These are phyloP conservation scores for Conistra vaccinii DNA, from an alignment of 2,888 invertebrate genomes.

Conservation along the genomic window DNA sequence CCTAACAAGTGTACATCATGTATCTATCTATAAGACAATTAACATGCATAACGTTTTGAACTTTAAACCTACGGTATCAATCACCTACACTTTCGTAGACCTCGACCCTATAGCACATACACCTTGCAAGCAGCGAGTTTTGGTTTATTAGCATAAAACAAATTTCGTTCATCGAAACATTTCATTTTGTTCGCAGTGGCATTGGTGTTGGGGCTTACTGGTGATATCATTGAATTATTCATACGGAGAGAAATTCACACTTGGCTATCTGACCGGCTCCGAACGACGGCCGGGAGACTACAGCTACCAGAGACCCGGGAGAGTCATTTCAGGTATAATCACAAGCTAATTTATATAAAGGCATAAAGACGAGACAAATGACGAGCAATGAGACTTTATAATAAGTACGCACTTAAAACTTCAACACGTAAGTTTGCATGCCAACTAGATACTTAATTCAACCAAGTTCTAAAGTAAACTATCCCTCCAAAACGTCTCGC, in stretches of 20 bases:
- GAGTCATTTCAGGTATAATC: conserved; percentile 89
- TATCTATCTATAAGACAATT: background rate
- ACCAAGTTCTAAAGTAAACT: conserved; percentile 49
- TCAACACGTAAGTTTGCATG: conserved; percentile 53
- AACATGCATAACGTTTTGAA: background rate
- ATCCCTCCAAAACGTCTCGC: conserved; percentile 50
- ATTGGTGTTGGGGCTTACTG: conserved; percentile 80
- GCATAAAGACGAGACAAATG: conserved; percentile 40
- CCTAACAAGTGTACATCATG: background rate
- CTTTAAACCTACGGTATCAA: background rate
- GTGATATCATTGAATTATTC: conserved; percentile 69
- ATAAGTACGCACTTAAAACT: conserved; percentile 41
- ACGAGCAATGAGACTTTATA: conserved; percentile 37
- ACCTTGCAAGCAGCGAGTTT: background rate
- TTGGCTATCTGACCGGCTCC: conserved; percentile 97
- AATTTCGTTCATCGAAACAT: conserved; percentile 5
- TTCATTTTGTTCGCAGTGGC: conserved; percentile 78
- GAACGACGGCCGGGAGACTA: conserved; percentile 94
- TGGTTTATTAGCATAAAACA: background rate
- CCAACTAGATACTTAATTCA: conserved; percentile 51
- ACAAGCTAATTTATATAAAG: conserved; percentile 35
- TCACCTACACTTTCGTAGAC: background rate
- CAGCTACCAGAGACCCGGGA: conserved; percentile 94
- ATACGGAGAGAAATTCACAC: conserved; percentile 91
- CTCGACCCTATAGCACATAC: background rate